Percentiles rank a stretch among this genome's conserved stretches.
Conservation (phyloP, 2,888 invertebrate genomes). For the Cryptus armator region DNA sequence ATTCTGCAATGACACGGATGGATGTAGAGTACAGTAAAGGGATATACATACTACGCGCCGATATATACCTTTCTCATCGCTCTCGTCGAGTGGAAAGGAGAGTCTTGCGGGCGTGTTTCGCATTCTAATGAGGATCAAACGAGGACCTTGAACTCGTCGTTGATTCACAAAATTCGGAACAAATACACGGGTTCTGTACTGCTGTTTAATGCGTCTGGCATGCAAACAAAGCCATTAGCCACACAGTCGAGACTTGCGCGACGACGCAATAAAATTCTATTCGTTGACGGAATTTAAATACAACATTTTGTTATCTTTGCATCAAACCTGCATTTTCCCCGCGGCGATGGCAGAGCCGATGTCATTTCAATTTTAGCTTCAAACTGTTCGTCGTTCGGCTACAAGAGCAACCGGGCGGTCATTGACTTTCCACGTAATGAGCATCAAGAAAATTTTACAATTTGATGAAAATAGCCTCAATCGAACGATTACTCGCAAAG, state of each 20-base stretch:
- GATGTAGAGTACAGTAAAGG: slow-evolving; percentile 33
- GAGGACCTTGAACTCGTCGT: slow-evolving; percentile 70
- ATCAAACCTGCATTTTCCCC: too few relatives aligned
- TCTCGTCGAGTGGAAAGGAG: slow-evolving; percentile 54
- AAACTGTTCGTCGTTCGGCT: too few relatives aligned
- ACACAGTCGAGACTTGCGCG: not conserved
- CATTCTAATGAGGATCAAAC: slow-evolving; percentile 54
- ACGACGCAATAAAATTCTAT: slow-evolving; percentile 8
- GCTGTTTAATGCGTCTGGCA: slow-evolving; percentile 19
- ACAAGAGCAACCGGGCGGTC: too few relatives aligned
- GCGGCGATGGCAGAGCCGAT: too few relatives aligned
- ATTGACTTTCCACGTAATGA: too few relatives aligned
- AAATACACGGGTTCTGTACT: not conserved
- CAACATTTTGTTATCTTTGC: too few relatives aligned
- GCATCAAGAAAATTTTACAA: too few relatives aligned
- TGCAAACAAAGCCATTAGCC: slow-evolving; percentile 16
- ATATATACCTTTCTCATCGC: slow-evolving; percentile 27
- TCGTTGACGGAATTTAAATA: not conserved
- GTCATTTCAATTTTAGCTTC: too few relatives aligned
- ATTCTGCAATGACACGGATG: not conserved
- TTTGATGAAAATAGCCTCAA: too few relatives aligned
- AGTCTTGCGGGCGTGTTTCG: slow-evolving; percentile 62
- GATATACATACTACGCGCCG: slow-evolving; percentile 10
- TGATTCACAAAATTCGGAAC: slow-evolving; percentile 56
- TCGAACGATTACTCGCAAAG: too few relatives aligned